A percentile compares a stretch with the other conserved stretches of the same genome.
Evolutionary conservation across 2,888 invertebrate genomes (phyloP).

Genomic region (Rhogogaster chlorosoma): DNA sequence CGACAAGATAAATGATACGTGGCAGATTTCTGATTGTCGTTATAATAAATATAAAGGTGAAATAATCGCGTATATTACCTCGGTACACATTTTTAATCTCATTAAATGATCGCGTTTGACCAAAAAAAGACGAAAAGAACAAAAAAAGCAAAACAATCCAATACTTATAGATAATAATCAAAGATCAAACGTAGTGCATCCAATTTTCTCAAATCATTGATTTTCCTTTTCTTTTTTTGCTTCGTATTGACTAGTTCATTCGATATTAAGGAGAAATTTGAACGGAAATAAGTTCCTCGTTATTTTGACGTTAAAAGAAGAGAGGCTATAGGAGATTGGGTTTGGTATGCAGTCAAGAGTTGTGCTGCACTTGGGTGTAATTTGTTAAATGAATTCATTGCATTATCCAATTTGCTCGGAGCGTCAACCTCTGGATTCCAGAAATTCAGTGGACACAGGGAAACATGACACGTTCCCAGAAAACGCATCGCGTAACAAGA

Average conservation of each 20-base stretch:
- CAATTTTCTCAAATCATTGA: not conserved
- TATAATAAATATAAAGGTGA: not conserved
- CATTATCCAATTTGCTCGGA: conserved; percentile 70
- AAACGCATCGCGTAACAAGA: conserved; percentile 67
- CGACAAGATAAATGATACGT: conserved; percentile 39
- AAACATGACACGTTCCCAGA: conserved; percentile 65
- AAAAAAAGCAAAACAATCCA: too few species aligned
- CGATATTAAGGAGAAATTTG: not conserved
- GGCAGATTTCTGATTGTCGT: conserved; percentile 26
- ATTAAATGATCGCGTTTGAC: too few species aligned
- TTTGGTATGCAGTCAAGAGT: conserved; percentile 2
- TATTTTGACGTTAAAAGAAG: not conserved
- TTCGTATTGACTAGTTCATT: not conserved
- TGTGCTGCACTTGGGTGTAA: not conserved
- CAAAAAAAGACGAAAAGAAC: not conserved
- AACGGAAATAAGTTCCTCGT: not conserved
- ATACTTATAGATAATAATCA: not conserved
- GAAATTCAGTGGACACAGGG: conserved; percentile 62
- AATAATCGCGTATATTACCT: not conserved
- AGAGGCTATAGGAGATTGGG: not conserved
- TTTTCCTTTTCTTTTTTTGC: not conserved
- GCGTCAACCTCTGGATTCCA: conserved; percentile 71
- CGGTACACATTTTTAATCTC: too few species aligned
- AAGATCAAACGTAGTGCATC: not conserved
- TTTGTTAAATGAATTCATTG: conserved; percentile 67